These are phyloP conservation scores for Peucedramus taeniatus DNA, from an alignment of 2,113 vertebrate species.

Conservation along the genomic window DNA sequence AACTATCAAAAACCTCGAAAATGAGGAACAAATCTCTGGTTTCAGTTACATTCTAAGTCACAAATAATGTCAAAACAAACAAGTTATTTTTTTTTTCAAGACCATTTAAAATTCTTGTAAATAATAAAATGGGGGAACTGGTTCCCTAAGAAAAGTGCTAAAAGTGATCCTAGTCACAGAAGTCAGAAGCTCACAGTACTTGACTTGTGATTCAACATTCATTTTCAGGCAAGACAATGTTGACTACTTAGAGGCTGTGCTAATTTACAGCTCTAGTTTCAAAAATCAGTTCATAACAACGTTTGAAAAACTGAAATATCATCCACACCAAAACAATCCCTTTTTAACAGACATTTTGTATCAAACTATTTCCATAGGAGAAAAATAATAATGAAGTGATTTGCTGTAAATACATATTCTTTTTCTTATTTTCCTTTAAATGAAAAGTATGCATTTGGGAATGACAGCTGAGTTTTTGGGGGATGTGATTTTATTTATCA, in stretches of 20 bases:
- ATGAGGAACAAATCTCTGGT: background rate
- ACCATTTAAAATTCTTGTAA: background rate
- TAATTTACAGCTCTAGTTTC: background rate
- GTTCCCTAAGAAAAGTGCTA: background rate
- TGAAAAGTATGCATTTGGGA: background rate
- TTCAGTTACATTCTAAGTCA: background rate
- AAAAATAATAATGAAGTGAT: background rate
- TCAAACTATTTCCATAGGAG: background rate
- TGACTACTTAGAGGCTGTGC: background rate
- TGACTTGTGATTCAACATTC: background rate
- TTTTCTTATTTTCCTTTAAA: background rate
- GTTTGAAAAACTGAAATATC: background rate
- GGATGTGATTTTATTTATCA: background rate
- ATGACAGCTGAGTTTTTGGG: background rate
- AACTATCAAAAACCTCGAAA: background rate
- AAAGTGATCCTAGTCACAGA: background rate
- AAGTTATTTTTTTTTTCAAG: background rate
- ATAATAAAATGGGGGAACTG: background rate
- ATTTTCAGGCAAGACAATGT: background rate
- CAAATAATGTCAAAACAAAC: background rate
- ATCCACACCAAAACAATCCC: background rate
- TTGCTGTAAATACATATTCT: background rate
- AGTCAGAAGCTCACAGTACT: accelerated
- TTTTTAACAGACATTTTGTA: background rate
- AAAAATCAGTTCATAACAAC: background rate